Evolutionary conservation across 2,113 vertebrate genomes (phyloP).

Genomic region (Furnarius figulus): DNA sequence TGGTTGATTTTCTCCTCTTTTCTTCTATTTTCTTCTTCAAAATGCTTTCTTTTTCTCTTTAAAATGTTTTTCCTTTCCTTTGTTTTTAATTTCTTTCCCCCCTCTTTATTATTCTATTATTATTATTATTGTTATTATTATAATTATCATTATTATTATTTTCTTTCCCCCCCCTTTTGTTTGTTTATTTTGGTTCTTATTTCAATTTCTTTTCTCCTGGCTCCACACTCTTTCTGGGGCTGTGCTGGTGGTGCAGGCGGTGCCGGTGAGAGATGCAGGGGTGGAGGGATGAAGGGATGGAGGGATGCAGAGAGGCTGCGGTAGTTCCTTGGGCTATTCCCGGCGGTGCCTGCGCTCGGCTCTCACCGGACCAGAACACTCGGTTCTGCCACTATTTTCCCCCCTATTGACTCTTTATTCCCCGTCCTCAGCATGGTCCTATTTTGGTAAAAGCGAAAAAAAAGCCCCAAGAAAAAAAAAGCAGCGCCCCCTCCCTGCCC

Average conservation of each 20-base stretch:
- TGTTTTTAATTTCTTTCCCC: background rate
- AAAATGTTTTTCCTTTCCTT: too few species aligned
- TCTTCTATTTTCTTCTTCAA: fast-evolving
- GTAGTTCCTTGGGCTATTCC: background rate
- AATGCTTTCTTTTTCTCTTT: fast-evolving
- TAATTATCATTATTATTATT: too few species aligned
- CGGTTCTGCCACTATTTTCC: background rate
- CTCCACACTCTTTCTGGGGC: background rate
- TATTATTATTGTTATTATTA: too few species aligned
- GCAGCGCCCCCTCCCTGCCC: background rate
- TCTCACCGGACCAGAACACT: background rate
- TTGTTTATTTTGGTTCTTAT: background rate
- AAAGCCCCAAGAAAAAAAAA: background rate
- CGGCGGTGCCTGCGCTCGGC: background rate
- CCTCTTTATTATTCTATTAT: too few species aligned
- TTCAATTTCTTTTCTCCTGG: background rate
- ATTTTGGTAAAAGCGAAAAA: background rate
- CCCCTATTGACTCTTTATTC: background rate
- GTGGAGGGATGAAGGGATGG: background rate
- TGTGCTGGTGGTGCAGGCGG: background rate
- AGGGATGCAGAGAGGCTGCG: background rate
- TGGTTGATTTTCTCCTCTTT: too few species aligned
- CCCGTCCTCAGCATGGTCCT: background rate
- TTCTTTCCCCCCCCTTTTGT: too few species aligned
- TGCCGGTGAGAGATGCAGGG: background rate